phyloP scores from a whole-genome alignment of 2,113 vertebrate genomes.

The Capreolus pygargus region DNA sequence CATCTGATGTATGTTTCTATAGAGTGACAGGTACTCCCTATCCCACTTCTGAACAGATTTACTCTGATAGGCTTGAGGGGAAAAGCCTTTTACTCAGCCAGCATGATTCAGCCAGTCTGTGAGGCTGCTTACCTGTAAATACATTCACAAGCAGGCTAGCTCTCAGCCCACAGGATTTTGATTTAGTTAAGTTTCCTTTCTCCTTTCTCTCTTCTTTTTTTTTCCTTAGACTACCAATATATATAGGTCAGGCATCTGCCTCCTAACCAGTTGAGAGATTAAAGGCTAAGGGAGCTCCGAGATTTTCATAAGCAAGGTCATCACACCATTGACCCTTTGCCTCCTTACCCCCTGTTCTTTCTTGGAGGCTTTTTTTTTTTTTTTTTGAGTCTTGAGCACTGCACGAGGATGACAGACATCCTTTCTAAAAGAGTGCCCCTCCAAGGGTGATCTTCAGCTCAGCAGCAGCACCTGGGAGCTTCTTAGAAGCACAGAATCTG shows the following conservation, averaged over 20 bases:
- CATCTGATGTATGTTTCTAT: slow-evolving; percentile 51
- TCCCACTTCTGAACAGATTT: slow-evolving; percentile 36
- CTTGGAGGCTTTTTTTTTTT: not conserved
- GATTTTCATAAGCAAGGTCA: not conserved
- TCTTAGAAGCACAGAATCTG: not conserved
- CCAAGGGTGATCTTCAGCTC: not conserved
- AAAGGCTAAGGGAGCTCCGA: not conserved
- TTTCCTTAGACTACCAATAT: not conserved
- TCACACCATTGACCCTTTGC: not conserved
- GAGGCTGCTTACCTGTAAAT: not conserved
- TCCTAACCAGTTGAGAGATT: not conserved
- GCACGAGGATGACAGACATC: not conserved
- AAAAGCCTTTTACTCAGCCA: not conserved
- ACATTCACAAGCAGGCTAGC: not conserved
- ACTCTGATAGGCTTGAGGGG: not conserved
- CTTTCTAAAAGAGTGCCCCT: not conserved
- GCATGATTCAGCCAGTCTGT: not conserved
- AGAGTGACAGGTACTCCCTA: slow-evolving; percentile 43
- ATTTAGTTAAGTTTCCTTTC: not conserved
- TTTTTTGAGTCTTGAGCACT: not conserved
- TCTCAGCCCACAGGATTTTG: not conserved
- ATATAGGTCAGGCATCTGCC: not conserved
- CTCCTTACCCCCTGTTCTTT: not conserved
- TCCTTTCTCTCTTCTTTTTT: not conserved
- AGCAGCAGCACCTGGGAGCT: not conserved